Percentiles rank a stretch among this genome's conserved stretches.
These are phyloP conservation scores for Leptura quadrifasciata DNA, from an alignment of 2,888 invertebrate genomes.

Conservation along the genomic window DNA sequence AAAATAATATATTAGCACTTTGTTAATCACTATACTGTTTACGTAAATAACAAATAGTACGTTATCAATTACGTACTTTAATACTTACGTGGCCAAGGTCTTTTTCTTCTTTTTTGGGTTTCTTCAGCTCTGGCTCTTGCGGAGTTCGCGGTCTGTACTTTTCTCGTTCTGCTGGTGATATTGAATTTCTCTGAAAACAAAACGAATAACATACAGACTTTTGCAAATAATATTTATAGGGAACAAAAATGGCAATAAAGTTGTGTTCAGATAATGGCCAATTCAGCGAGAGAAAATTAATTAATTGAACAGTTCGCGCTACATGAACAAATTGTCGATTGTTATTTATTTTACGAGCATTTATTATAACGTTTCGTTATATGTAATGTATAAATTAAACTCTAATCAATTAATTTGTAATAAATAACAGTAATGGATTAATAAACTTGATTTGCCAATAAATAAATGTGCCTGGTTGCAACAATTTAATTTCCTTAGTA, in stretches of 20 bases:
- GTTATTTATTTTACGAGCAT: constrained; percentile 39
- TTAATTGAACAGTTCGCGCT: constrained; percentile 32
- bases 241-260: constrained; percentile 12
- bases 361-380: constrained; percentile 28
- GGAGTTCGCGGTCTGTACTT: constrained; percentile 90
- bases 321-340: constrained; percentile 26
- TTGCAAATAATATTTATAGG: constrained; percentile 17
- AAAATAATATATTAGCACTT: too few species aligned
- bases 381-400: constrained; percentile 27
- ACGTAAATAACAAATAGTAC: constrained; percentile 1
- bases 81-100: constrained; percentile 86
- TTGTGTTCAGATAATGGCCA: constrained; percentile 4
- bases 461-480: neutral
- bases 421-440: constrained; percentile 24
- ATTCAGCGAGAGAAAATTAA: constrained; percentile 37
- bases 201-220: neutral
- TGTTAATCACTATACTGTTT: neutral
- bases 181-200: constrained; percentile 81
- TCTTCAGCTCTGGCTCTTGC: constrained; percentile 84
- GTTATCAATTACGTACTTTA: constrained; percentile 65
- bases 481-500: neutral
- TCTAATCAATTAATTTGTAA: constrained; percentile 34
- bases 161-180: constrained; percentile 88
- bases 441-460: neutral
- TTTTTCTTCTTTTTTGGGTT: constrained; percentile 91